These are phyloP conservation scores for Boulengeromyrus knoepffleri DNA, from an alignment of 2,113 vertebrate genomes.

Conservation along the genomic window DNA sequence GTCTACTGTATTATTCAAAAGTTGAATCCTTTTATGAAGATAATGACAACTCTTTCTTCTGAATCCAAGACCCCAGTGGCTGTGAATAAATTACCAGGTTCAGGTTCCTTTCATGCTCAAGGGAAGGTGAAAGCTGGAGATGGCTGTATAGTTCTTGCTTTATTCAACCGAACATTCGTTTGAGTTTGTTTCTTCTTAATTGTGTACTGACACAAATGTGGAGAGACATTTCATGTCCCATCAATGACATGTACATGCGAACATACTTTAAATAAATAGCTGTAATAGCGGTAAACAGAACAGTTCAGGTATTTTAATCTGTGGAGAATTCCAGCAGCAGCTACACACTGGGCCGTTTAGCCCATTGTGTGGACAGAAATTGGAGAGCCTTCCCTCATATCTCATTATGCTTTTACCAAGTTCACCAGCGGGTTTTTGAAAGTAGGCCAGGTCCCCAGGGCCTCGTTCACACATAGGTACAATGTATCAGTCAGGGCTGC, in stretches of 20 bases:
- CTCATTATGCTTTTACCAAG: conserved; percentile 19
- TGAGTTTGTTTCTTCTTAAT: neutral
- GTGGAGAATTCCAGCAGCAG: neutral
- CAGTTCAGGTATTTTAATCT: neutral
- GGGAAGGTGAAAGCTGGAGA: neutral
- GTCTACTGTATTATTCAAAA: neutral
- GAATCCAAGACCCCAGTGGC: neutral
- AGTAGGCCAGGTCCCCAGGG: conserved; percentile 21
- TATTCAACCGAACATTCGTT: neutral
- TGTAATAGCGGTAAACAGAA: neutral
- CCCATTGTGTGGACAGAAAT: neutral
- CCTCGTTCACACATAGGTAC: conserved; percentile 24
- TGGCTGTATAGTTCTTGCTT: neutral
- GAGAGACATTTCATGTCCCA: neutral
- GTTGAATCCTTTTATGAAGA: neutral
- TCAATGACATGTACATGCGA: neutral
- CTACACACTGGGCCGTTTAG: neutral
- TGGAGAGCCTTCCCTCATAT: neutral
- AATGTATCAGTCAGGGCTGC: conserved; percentile 3
- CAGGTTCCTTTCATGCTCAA: neutral
- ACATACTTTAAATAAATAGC: neutral
- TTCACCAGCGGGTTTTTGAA: conserved; percentile 9
- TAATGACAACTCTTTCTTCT: neutral
- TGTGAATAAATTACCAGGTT: neutral
- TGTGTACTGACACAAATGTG: neutral